Conservation (phyloP, 2,888 invertebrate genomes). For the Ischnus inquisitorius region DNA sequence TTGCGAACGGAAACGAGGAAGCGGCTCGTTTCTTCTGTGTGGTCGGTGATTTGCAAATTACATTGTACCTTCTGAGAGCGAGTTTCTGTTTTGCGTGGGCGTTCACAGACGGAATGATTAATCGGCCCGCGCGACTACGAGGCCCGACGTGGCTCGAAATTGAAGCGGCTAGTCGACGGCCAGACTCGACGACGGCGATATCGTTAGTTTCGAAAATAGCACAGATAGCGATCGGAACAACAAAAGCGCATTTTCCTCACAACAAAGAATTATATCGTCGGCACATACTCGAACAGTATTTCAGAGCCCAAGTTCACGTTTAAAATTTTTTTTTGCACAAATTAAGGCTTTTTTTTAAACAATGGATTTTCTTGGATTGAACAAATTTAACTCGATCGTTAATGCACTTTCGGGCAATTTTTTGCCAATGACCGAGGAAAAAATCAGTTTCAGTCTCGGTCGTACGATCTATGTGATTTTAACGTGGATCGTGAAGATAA, state of each 20-base stretch:
- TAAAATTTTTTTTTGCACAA: too few species aligned
- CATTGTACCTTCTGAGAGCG: too few species aligned
- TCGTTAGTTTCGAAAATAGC: background rate
- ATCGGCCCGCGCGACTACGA: slow-evolving; percentile 18
- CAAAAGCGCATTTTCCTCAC: too few species aligned
- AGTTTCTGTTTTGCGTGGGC: too few species aligned
- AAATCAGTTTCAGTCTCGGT: background rate
- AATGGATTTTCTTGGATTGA: too few species aligned
- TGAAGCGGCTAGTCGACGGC: slow-evolving; percentile 7
- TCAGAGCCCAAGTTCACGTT: too few species aligned
- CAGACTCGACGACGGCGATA: background rate
- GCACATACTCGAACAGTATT: too few species aligned
- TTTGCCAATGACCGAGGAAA: slow-evolving; percentile 64
- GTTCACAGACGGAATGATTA: slow-evolving; percentile 52
- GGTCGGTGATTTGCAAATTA: too few species aligned
- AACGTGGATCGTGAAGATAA: slow-evolving; percentile 59
- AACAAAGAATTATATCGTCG: too few species aligned
- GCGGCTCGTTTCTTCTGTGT: too few species aligned
- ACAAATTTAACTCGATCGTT: too few species aligned
- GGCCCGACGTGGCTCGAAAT: background rate
- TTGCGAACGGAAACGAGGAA: background rate
- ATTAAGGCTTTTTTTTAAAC: too few species aligned
- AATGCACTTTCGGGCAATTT: slow-evolving; percentile 70
- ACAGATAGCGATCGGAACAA: background rate
- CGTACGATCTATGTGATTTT: slow-evolving; percentile 57